A percentile compares a stretch with the other conserved stretches of the same genome.
Evolutionary conservation across 2,113 vertebrate genomes (phyloP).

Genomic region (Tachysurus fulvidraco): DNA sequence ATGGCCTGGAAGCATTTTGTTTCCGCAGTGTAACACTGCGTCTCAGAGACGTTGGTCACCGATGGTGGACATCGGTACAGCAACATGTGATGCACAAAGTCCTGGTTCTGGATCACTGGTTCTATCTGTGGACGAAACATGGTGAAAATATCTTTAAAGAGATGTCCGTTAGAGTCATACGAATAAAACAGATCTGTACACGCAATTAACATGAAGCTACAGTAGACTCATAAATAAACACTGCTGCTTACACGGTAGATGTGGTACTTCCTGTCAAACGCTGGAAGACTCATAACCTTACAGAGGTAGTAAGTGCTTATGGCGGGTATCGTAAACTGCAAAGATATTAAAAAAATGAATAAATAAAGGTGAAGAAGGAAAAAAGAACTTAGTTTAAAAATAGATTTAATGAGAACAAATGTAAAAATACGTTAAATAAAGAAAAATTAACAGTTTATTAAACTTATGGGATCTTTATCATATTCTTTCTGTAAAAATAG

Average conservation of each 20-base stretch:
- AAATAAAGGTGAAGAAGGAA: no score
- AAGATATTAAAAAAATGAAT: neutral
- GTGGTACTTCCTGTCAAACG: constrained; percentile 71
- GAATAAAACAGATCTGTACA: neutral
- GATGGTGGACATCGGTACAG: constrained; percentile 72
- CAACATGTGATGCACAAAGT: constrained; percentile 78
- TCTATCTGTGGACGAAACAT: constrained; percentile 67
- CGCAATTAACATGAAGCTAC: neutral
- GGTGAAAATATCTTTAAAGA: neutral
- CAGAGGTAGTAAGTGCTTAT: constrained; percentile 78
- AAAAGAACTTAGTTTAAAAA: neutral
- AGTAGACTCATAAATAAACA: neutral
- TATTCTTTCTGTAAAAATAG: neutral
- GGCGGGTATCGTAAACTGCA: constrained; percentile 73
- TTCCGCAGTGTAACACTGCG: constrained; percentile 64
- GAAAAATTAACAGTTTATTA: no score
- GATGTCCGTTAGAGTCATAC: no score
- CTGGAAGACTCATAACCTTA: constrained; percentile 71
- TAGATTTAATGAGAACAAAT: neutral
- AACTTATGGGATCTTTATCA: neutral
- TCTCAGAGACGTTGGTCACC: constrained; percentile 59
- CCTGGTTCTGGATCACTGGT: constrained; percentile 65
- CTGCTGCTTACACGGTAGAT: constrained; percentile 73
- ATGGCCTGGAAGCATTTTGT: constrained; percentile 69
- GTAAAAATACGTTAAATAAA: neutral